Base-by-base conservation (phyloP, 1,140 invertebrate genomes). In the Neodiprion pinetum region DNA sequence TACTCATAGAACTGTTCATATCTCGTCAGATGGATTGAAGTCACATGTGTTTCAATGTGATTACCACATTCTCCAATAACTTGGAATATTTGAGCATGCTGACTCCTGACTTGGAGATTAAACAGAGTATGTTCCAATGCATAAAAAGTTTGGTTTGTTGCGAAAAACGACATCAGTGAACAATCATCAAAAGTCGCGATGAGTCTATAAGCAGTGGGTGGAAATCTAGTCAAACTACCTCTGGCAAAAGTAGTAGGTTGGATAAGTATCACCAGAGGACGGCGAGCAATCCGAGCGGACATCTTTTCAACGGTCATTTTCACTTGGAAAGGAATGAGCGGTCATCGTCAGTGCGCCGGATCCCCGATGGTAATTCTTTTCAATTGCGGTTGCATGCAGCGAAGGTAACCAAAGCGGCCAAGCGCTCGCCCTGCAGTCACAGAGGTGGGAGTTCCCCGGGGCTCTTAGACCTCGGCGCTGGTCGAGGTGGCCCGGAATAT, bases 361-460 rank as follows among this genome's bases (percentile, higher is more conserved):
- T 40, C 28, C 5, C n/a, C 53, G 53, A 17, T 61, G 53, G 53
- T 61, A 61, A 61, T 61, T 61, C 53, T 80, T 85, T 83, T 86
- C 84, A 86, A 86, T 86, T 84, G 83, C 85, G 74, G 79, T 80
- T 85, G 83, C 85, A 84, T 86, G 84, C 82, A 84, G 81, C 76
- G 28, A 40, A 40, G 28, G 28, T 40, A 40, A 40, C 28, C 1
- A 40, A 74, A 66, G 73, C 73, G 77, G 75, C 76, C 73, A 76
- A 73, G 76, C 28, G 73, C 72, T 74, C 48, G 74, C 67, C 5
- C 50, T 61, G 48, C 28, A 40, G 28, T 40, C 28, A 5, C 28
- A 40, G 28, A 40, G 70, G 10, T 72, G 40, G 21, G 68, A 48
- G 21, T 61, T 21, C 67, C 53, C 67, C 50, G 49, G 48, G 23